These are phyloP conservation scores for Leucophenga montana DNA, from an alignment of 2,888 invertebrate species.

Conservation along the genomic window DNA sequence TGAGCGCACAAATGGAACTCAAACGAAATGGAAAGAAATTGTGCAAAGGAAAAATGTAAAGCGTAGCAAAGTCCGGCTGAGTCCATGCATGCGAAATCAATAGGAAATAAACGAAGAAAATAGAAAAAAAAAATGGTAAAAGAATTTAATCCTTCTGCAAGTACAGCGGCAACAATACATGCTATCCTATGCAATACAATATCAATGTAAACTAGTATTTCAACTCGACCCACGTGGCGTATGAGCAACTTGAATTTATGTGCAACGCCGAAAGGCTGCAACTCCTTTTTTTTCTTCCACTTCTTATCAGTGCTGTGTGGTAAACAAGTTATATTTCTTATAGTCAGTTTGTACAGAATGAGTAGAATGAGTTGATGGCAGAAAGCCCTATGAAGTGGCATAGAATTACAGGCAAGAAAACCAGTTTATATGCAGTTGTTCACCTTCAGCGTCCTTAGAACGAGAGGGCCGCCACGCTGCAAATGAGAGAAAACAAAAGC, in stretches of 20 bases:
- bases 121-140: not conserved
- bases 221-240: slow-evolving; percentile 61
- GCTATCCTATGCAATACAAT: not conserved
- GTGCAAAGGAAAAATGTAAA: not conserved
- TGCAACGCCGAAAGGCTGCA: slow-evolving; percentile 38
- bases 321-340: slow-evolving; percentile 11
- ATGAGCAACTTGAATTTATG: slow-evolving; percentile 66
- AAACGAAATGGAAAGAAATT: not conserved
- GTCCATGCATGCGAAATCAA: slow-evolving; percentile 23
- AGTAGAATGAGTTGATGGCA: not conserved
- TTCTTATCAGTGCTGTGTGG: not conserved
- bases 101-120: not conserved
- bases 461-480: too few species aligned
- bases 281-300: not conserved
- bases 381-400: not conserved
- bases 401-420: slow-evolving; percentile 10
- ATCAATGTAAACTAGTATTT: slow-evolving; percentile 24
- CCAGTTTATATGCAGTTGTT: slow-evolving; percentile 22
- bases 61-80: not conserved
- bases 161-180: not conserved
- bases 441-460: slow-evolving; percentile 24
- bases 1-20: slow-evolving; percentile 4
- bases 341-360: not conserved
- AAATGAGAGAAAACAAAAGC: not conserved
- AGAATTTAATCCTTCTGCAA: slow-evolving; percentile 24